Base-by-base conservation (phyloP, 2,113 vertebrate species). In the Corvus cornix region DNA sequence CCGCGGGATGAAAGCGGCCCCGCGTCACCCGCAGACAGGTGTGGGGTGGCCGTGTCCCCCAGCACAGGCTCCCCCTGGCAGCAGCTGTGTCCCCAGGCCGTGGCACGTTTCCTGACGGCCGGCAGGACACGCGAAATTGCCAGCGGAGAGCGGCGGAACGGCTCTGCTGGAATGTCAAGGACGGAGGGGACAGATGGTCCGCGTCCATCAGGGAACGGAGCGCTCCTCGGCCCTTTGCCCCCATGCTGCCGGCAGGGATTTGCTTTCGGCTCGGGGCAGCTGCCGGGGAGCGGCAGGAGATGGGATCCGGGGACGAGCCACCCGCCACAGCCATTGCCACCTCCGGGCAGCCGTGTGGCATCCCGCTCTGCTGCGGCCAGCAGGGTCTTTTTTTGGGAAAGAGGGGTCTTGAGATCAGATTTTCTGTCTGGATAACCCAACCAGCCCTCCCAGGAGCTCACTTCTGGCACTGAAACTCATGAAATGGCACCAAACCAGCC, bases 151-250 rank as follows among this genome's bases (percentile, higher is more conserved):
- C 16, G 83, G 89, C 94, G 30, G 90, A 70, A 5, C 0, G 31
- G 83, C 88, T 90, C 68, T 46, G 83, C 80, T 90, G 96, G 97
- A 96, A 97, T 96, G 94, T 86, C 93, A 88, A 68, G 97, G 95
- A 79, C 56, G 19, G 96, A 58, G 70, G 68, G 84, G 88, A 95
- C 97, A 97, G 95, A 97, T 97, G 97, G 96, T 93, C 81, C 8
- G 62, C 55, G 93, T 96, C 97, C 88, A 0, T 95, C 93, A 80
- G 89, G 87, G 77, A 76, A 26, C 19, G 0, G 44, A 58, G 52
- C 3, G 1, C 31, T 49, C 92, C 78, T 44, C 30, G 68, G 92
- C 82, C 67, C 55, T 64, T 52, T 51, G 27, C 46, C 67, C 43
- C 62, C 4, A 0, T 5, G 3, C 68, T 30, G 83, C 82, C 56